Base-by-base conservation (phyloP, 2,113 vertebrate species). In the Pelecanus crispus region DNA sequence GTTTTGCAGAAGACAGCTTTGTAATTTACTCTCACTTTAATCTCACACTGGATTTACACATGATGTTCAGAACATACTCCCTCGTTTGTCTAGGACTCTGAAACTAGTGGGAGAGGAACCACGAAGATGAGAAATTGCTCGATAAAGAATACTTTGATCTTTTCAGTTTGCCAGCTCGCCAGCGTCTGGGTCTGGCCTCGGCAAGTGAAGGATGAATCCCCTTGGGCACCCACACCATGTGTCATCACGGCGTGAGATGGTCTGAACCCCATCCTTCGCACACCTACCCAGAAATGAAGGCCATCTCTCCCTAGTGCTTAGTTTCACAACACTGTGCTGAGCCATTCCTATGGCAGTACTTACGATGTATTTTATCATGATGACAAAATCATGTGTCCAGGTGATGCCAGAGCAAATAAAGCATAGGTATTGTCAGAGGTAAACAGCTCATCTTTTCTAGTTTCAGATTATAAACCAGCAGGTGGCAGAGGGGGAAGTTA, bases 181-280 rank as follows among this genome's bases (percentile, higher is more conserved):
- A 63, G 73, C 4, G 4, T 56, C 56, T 61, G 22, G 8, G 38
- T 55, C 50, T 31, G 42, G 22, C 62, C 62, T 53, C 0, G 0
- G 50, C 5, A 16, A 80, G 44, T 2, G 11, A 55, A 74, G 47
- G 24, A 90, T 1, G 0, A 90, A 85, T 11, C 38, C 42, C 40
- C 38, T 38, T 29, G 3, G 7, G 67, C 75, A 83, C 14, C 9
- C 71, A n/a, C 36, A 25, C 6, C n/a, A 50, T 1, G 0, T 1
- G 19, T 32, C 50, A 8, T 7, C 7, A 32, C 2, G 14, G 56
- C 7, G 4, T 7, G 13, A 81, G 42, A 70, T 4, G 19, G 17
- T 22, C 75, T 13, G 26, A 38, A 58, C 6, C 10, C 24, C 42
- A 42, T 18, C 36, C 25, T 67, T 67, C 6, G 3, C 38, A 4